Evolutionary conservation across 2,888 invertebrate species (phyloP).

Genomic region (Osmoderma eremita): DNA sequence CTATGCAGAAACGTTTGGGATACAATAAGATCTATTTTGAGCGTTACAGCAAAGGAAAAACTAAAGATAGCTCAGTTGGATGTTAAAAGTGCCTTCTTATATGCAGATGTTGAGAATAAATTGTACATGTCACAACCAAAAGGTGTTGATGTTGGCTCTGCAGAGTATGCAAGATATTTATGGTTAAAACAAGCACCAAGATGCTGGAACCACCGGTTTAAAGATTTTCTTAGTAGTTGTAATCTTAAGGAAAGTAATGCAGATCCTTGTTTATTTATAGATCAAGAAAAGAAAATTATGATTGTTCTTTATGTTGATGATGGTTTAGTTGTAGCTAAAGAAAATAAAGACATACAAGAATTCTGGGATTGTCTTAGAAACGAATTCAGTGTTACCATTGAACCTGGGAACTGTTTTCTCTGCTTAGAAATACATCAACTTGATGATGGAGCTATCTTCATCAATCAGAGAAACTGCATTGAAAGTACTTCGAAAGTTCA

Average conservation of each 20-base stretch:
- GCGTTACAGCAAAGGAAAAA: not conserved
- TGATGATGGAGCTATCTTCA: not conserved
- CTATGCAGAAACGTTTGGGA: not conserved
- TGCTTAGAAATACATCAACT: too few relatives aligned
- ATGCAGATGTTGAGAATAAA: not conserved
- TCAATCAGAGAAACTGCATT: slow-evolving; percentile 7
- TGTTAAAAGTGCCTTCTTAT: not conserved
- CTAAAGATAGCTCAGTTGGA: not conserved
- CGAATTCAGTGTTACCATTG: too few relatives aligned
- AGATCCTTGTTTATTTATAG: not conserved
- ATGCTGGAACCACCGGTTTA: not conserved
- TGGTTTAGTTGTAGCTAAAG: not conserved
- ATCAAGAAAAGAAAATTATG: not conserved
- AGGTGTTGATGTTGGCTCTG: not conserved
- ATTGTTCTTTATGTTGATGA: not conserved
- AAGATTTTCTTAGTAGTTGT: not conserved
- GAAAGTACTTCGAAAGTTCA: not conserved
- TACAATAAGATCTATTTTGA: too few relatives aligned
- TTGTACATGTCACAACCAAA: not conserved
- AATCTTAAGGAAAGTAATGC: not conserved
- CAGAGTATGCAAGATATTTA: not conserved
- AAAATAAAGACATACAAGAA: too few relatives aligned
- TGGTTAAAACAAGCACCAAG: not conserved
- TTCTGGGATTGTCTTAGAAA: too few relatives aligned
- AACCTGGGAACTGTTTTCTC: too few relatives aligned